Percentiles rank a stretch among this genome's conserved stretches.
These are phyloP conservation scores for Mylabris sibirica DNA, from an alignment of 2,888 invertebrate species.

Conservation along the genomic window DNA sequence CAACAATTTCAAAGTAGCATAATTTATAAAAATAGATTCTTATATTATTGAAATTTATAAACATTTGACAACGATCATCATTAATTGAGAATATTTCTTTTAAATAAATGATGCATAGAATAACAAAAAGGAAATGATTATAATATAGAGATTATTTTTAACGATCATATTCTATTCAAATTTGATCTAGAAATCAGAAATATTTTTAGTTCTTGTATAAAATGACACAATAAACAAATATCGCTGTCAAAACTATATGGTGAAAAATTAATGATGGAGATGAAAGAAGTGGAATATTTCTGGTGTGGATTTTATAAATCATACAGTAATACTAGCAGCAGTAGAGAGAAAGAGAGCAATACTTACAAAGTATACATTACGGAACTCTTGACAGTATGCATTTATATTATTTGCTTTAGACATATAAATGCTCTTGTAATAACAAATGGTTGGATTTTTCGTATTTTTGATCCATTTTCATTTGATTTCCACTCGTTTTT, in stretches of 20 bases:
- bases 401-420: conserved; percentile 36
- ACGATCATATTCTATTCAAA: background rate
- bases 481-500: conserved; percentile 13
- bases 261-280: conserved; percentile 15
- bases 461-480: conserved; percentile 37
- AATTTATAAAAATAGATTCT: conserved; percentile 3
- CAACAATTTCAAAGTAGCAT: conserved; percentile 12
- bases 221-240: conserved; percentile 13
- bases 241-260: conserved; percentile 10
- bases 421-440: conserved; percentile 43
- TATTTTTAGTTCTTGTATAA: background rate
- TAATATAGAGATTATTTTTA: background rate
- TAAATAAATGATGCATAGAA: background rate
- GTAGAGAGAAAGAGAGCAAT: conserved; percentile 8
- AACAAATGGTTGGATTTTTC: conserved; percentile 44
- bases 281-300: conserved; percentile 10
- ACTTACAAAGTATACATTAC: conserved; percentile 33
- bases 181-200: background rate
- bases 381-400: conserved; percentile 34
- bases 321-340: background rate
- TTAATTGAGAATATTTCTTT: conserved; percentile 3
- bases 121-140: background rate
- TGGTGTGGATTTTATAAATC: conserved; percentile 29
- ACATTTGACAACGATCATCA: conserved; percentile 1
- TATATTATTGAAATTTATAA: background rate